Base-by-base conservation (phyloP, 2,113 vertebrate genomes). In the Oncorhynchus tshawytscha region DNA sequence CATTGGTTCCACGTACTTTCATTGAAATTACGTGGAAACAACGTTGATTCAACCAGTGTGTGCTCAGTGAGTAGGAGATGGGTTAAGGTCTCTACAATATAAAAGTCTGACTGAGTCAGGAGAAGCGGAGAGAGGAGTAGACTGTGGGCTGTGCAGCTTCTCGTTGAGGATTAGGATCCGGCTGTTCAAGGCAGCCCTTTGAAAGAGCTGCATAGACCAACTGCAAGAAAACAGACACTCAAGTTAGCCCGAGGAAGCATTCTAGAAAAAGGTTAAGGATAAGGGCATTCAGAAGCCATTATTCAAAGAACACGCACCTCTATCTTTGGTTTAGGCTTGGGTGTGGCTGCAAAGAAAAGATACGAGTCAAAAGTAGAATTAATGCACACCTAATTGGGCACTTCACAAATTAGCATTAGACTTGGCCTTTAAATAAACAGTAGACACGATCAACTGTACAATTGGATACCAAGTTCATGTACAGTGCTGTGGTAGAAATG, bases 141-240 rank as follows among this genome's bases (percentile, higher is more conserved):
- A 90, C 45, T 0, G 73, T 88, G 57, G 79, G 15, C 39, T 81
- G 71, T 6, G 18, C 22, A 5, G 68, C n/a, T 2, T 81, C 49
- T 72, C 45, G 80, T 24, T 0, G 18, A 5, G 49, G 18, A 15
- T 8, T 11, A 2, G 11, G 16, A 3, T 7, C 27, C 15, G 72
- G 71, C 8, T 78, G 75, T n/a, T 25, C 48, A 4, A 72, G 70
- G 39, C 34, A 70, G 16, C 74, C 74, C 64, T 87, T 15, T 22
- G 80, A 73, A 67, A 93, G 69, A 11, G 82, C 84, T 78, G 92
- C 84, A 68, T 93, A 93, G 82, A 88, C 81, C 66, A 92, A 77
- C 92, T 93, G 80, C 22, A 76, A 74, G 73, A 67, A 70, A 57
- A 39, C 70, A 48, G 18, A 22, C n/a, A 31, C 24, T 25, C 31